Evolutionary conservation across 2,797 vertebrate genomes (phyloP).

Genomic region (Lepus townsendii): DNA sequence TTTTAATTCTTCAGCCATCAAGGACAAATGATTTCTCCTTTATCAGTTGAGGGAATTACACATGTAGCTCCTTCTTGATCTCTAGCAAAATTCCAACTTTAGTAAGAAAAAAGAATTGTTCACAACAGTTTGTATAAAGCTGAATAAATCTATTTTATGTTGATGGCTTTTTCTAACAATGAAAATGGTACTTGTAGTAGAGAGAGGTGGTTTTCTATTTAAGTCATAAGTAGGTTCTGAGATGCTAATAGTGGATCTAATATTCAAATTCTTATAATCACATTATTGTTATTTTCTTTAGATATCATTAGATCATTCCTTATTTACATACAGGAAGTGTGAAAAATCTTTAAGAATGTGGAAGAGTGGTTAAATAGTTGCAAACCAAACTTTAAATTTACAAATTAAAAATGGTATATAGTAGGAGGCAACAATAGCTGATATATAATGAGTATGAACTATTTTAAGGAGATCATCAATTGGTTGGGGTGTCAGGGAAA

Average conservation of each 20-base stretch:
- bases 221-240: not conserved
- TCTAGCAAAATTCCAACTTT: not conserved
- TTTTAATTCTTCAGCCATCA: slow-evolving; percentile 52
- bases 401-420: not conserved
- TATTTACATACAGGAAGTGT: not conserved
- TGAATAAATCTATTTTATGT: slow-evolving; percentile 26
- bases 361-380: not conserved
- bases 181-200: not conserved
- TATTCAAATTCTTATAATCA: slow-evolving; percentile 19
- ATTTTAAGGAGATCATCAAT: not conserved
- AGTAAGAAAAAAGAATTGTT: not conserved
- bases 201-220: not conserved
- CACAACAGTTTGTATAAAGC: not conserved
- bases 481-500: not conserved
- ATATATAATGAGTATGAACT: not conserved
- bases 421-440: not conserved
- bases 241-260: not conserved
- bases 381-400: not conserved
- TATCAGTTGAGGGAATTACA: not conserved
- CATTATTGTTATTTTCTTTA: not conserved
- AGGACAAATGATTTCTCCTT: slow-evolving; percentile 21
- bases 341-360: not conserved
- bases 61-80: not conserved
- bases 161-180: not conserved
- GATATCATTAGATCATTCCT: not conserved